Evolutionary conservation across 2,797 vertebrate species (phyloP), one percentile per base, ranked within the genome.

Genomic region (Rhodeus uyekii): DNA sequence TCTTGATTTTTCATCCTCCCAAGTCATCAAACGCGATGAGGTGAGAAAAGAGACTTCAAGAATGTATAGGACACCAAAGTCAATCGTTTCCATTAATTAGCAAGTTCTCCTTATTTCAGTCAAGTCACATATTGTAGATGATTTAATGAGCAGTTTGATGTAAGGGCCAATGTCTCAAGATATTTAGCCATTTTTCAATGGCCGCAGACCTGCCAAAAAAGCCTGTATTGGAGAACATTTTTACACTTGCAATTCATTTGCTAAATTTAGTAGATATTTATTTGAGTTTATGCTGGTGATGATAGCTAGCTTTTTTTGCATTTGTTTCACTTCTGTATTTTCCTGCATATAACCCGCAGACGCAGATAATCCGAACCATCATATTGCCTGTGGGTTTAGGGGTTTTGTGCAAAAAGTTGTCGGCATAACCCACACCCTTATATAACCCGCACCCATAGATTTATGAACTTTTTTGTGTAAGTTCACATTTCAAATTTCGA

Each of bases 101-200:
- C 27, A 73, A 65, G 39, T 83, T 69, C 24, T 46, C 24, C 8
- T 64, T 10, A 55, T 75, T 48, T 80, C 55, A 76, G 38, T 81
- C 16, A 69, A 42, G 27, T 32, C 73, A 76, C 39, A 69, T 38
- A 13, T 34, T 32, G 32, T 42, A 63, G 16, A 63, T 77, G 55
- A 42, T 72, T 81, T 53, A 81, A 53, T 73, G 44, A 73, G 58
- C 34, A 19, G 38, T 46, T 80, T 80, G 53, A 61, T 80, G 29
- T 60, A 4, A 71, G 34, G n/a, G 2, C 5, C 34, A 19, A 13
- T 50, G 76, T 27, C 44, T 39, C 16, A 53, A 22, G 71, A 55
- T 9, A 55, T 36, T 73, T 3, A 8, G 19, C 29, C 9, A 32
- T 34, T 34, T 73, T 36, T 1, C 74, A 76, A 27, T 60, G 19